Base-by-base conservation (phyloP, 1,140 invertebrate genomes). In the Thrips palmi region DNA sequence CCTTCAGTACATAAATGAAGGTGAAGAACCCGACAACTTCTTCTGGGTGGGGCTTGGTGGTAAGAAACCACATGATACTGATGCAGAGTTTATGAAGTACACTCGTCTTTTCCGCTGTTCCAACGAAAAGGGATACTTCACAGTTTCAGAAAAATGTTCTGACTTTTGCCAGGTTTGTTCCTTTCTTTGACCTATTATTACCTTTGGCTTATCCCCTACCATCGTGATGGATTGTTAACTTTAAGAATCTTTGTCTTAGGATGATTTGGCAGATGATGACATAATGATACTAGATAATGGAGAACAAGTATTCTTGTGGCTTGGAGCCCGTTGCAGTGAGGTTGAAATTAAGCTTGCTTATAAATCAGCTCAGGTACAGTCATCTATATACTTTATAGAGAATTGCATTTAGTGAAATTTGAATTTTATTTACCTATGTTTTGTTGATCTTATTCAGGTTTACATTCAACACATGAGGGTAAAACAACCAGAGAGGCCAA, bases 271-370 rank as follows among this genome's bases (percentile, higher is more conserved):
- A 20, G 93, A 98, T 64, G 93, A 98, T 58, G 94, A 98, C 60
- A 97, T 98, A 8, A 99, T 99, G 96, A 91, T 99, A 43, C 62
- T 99, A 39, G 96, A 99, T 60, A 97, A 94, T 56, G 96, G 96
- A 1, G 79, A 89, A 52, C 84, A 96, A 60, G 88, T 99, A 28
- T 98, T 94, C 62, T 65, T 99, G 18, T 99, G 96, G 96, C 67
- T 97, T 31, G 96, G 96, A 6, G 74, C 86, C 36, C 77, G 81
- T 47, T 93, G 87, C 49, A 94, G 87, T 41, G 93, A 99, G 67
- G 92, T 99, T 5, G 94, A 98, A 68, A 91, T 97, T 32, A 99
- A 99, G 64, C 62, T 99, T 17, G 91, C 92, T 0, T 96, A 91
- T 51, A 97, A 98, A 63, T 96, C 91, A 49, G 94, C 91, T 39